Base-by-base conservation (phyloP, 2,888 invertebrate species). In the Vesta saturnalis region DNA sequence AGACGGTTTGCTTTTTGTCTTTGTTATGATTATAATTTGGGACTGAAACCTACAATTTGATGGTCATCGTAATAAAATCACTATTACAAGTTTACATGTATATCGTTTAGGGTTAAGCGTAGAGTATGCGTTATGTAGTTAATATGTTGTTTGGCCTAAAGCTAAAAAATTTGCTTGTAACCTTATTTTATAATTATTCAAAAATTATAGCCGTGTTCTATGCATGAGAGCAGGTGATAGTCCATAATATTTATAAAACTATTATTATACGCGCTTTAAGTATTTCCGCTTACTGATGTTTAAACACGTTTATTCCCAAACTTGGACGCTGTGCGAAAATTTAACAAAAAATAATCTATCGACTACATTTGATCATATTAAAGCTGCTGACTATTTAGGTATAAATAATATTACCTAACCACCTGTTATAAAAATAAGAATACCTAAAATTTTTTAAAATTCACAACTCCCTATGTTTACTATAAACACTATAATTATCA, bases 1-100 rank as follows among this genome's bases (percentile, higher is more conserved):
- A 60, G 58, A 60, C 23, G 64, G 56, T 68, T 64, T 57, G 43
- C 47, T 64, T 64, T 67, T 68, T 68, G 68, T 68, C 68, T 60
- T 64, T 63, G 49, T 56, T 64, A 68, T 60, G 60, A 49, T 57
- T 49, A 60, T 64, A 68, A 64, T 68, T 64, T 68, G 49, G 39
- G 35, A 60, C 35, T 54, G 46, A 21, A 55, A 59, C 68, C 68
- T 47, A 43, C 60, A 64, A 68, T 68, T 64, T 68, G 21, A 60
- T 55, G 57, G 60, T 56, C 49, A 15, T 60, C 49, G 47, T 64
- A 68, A 68, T 68, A 60, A 60, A 64, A 64, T 64, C 58, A 47
- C 60, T 64, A 64, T 68, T 68, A 68, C 35, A 19, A 43, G 15
- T 56, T 64, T 68, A 68, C 64, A 60, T 64, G 64, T 68, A 55